A percentile compares a stretch with the other conserved stretches of the same genome.
These are phyloP conservation scores for Drosophila paulistorum DNA, from an alignment of 1,140 invertebrate species.

Conservation along the genomic window DNA sequence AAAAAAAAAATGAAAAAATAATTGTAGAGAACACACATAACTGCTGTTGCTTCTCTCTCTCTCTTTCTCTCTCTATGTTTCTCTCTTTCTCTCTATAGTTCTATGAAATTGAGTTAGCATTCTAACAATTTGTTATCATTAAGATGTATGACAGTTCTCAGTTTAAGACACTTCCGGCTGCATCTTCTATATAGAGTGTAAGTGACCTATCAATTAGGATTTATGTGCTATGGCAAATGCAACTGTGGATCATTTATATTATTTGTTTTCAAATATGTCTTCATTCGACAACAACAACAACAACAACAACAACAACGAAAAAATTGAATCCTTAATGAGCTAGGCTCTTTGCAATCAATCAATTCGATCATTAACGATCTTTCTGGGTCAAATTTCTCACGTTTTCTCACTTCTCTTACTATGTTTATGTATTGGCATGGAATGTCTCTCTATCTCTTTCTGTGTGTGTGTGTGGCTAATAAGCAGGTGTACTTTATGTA, in stretches of 20 bases:
- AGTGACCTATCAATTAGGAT: constrained; percentile 67
- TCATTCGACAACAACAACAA: constrained; percentile 11
- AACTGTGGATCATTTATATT: constrained; percentile 43
- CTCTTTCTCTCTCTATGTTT: neutral
- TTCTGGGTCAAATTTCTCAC: constrained; percentile 37
- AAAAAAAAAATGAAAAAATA: constrained; percentile 6
- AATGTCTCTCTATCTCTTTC: constrained; percentile 27
- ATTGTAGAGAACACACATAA: constrained; percentile 1
- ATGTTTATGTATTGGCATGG: constrained; percentile 37
- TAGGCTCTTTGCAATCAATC: constrained; percentile 1
- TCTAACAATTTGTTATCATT: constrained; percentile 44
- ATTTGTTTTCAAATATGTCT: constrained; percentile 39
- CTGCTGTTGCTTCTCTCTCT: too few relatives aligned
- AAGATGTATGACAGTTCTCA: constrained; percentile 25
- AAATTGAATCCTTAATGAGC: constrained; percentile 12
- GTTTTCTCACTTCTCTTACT: constrained; percentile 11
- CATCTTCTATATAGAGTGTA: neutral
- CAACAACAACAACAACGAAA: neutral
- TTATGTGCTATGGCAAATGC: constrained; percentile 42
- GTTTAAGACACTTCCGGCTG: constrained; percentile 50
- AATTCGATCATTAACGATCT: constrained; percentile 44
- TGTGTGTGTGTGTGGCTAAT: neutral
- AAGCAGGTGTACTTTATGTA: constrained; percentile 52
- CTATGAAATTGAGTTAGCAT: constrained; percentile 5
- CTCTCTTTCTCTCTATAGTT: too few relatives aligned